Percentiles rank a stretch among this genome's conserved stretches.
phyloP scores from a whole-genome alignment of 1,140 invertebrate genomes.

The Tachypleus tridentatus region DNA sequence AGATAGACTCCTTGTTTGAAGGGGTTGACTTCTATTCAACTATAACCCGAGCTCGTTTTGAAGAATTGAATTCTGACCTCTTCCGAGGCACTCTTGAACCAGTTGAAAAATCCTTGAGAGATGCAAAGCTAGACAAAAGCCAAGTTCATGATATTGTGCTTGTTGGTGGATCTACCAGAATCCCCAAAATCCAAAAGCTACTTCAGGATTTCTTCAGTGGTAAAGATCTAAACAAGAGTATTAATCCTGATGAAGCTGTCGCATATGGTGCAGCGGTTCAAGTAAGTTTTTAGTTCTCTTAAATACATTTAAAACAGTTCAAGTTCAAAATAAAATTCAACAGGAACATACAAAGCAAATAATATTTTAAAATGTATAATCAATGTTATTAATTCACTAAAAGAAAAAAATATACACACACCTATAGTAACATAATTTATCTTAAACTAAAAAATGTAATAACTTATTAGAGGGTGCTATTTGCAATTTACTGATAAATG shows the following conservation, averaged over 20 bases:
- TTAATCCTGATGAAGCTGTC: constrained; percentile 41
- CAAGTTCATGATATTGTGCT: constrained; percentile 43
- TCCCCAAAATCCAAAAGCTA: constrained; percentile 47
- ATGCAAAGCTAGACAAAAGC: constrained; percentile 32
- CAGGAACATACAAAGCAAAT: no score
- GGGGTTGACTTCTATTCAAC: constrained; percentile 93
- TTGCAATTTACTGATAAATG: no score
- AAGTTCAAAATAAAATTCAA: no score
- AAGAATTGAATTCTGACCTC: constrained; percentile 85
- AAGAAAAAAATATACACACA: no score
- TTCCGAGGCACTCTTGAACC: constrained; percentile 81
- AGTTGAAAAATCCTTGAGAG: constrained; percentile 61
- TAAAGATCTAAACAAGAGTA: constrained; percentile 44
- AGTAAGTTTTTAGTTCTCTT: constrained; percentile 27
- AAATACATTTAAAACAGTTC: no score
- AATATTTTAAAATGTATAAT: no score
- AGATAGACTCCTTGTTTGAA: constrained; percentile 89
- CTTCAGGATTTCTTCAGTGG: constrained; percentile 36
- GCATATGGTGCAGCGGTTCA: constrained; percentile 48
- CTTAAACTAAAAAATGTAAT: no score
- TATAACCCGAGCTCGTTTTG: constrained; percentile 85
- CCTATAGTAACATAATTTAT: no score
- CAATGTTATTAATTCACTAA: no score
- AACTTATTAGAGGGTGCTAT: no score
- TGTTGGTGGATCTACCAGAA: constrained; percentile 48